Conservation (phyloP, 2,113 vertebrate genomes). For the Nesogale talazaci region DNA sequence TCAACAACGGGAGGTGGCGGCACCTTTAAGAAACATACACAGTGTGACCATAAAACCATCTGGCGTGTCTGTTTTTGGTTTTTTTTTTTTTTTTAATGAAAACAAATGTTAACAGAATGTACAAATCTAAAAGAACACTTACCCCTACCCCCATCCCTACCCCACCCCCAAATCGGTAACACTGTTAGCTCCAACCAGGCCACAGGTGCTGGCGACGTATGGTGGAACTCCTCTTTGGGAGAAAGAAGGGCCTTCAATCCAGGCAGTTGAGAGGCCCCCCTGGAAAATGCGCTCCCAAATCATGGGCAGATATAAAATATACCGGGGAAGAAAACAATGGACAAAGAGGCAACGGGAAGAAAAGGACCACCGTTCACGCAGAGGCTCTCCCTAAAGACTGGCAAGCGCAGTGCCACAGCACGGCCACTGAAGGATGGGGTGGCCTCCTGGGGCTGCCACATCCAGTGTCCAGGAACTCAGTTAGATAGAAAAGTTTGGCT, state of each 20-base stretch:
- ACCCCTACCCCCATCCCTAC: conserved; percentile 19
- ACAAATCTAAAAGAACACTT: conserved; percentile 63
- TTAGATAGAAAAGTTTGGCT: conserved; percentile 47
- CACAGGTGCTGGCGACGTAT: not conserved
- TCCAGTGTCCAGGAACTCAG: not conserved
- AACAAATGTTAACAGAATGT: conserved; percentile 55
- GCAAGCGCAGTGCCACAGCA: not conserved
- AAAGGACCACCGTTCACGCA: not conserved
- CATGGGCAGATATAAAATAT: not conserved
- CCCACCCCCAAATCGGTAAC: conserved; percentile 11
- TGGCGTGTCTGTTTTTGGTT: not conserved
- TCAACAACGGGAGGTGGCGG: conserved; percentile 9
- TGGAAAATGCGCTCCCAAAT: conserved; percentile 47
- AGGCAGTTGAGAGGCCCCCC: conserved; percentile 7
- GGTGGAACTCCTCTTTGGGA: conserved; percentile 52
- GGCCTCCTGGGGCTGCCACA: not conserved
- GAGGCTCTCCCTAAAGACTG: not conserved
- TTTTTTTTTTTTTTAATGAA: conserved; percentile 78
- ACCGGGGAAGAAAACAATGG: not conserved
- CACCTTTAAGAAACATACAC: conserved; percentile 71
- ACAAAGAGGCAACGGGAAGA: not conserved
- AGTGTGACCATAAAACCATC: conserved; percentile 75
- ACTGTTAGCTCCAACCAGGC: conserved; percentile 53
- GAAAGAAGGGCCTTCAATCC: conserved; percentile 5
- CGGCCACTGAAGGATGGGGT: not conserved